A percentile compares a stretch with the other conserved stretches of the same genome.
Evolutionary conservation across 2,888 invertebrate genomes (phyloP).

Genomic region (Pterostichus niger): DNA sequence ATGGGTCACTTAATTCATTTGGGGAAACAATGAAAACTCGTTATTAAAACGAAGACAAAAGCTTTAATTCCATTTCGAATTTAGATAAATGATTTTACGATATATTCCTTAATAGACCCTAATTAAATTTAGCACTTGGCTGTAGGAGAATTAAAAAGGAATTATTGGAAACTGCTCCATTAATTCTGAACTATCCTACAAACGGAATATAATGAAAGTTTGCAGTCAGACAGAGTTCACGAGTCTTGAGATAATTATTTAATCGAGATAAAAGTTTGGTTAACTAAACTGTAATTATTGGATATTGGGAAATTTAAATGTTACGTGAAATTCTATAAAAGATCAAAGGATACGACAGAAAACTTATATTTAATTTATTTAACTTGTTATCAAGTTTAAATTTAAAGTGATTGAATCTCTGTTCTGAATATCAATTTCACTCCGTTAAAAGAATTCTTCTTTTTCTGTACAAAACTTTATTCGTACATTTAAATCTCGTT

Average conservation of each 20-base stretch:
- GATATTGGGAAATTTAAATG: constrained; percentile 18
- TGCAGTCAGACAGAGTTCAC: not conserved
- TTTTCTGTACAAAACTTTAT: too few relatives aligned
- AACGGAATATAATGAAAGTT: constrained; percentile 11
- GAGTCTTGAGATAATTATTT: constrained; percentile 15
- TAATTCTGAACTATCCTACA: not conserved
- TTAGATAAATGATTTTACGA: constrained; percentile 3
- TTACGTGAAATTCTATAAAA: not conserved
- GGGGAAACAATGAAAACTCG: constrained; percentile 10
- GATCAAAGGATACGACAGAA: constrained; percentile 11
- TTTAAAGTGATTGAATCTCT: too few relatives aligned
- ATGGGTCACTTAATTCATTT: constrained; percentile 17
- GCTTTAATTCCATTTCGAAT: constrained; percentile 10
- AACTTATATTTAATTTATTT: not conserved
- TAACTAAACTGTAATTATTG: constrained; percentile 33
- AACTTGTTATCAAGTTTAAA: too few relatives aligned
- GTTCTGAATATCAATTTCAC: too few relatives aligned
- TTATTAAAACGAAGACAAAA: constrained; percentile 16
- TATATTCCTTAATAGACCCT: not conserved
- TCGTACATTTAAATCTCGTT: too few relatives aligned
- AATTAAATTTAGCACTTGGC: not conserved
- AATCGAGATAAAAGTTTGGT: constrained; percentile 30
- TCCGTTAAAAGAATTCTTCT: too few relatives aligned
- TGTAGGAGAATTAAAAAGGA: constrained; percentile 1
- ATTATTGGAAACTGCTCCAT: not conserved